These are phyloP conservation scores for Plagodis pulveraria DNA, from an alignment of 2,888 invertebrate genomes.

Conservation along the genomic window DNA sequence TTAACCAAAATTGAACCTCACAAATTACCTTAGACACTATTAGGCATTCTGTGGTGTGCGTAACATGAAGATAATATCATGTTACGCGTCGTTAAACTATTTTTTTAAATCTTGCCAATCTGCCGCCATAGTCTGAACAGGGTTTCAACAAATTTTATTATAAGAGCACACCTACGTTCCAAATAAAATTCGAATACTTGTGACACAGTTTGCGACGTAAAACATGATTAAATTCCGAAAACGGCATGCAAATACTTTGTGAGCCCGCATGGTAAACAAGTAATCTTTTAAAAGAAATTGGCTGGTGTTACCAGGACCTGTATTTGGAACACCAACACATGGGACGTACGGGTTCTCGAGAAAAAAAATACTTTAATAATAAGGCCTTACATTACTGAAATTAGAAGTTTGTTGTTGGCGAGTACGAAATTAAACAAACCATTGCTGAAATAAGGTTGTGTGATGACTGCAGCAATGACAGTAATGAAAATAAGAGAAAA, in stretches of 20 bases:
- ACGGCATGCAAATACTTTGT: conserved; percentile 31
- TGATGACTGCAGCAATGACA: too few species aligned
- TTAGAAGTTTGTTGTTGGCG: too few species aligned
- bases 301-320: conserved; percentile 13
- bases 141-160: conserved; percentile 22
- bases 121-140: conserved; percentile 1
- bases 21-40: too few species aligned
- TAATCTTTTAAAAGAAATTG: conserved; percentile 43
- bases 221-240: conserved; percentile 49
- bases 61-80: too few species aligned
- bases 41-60: too few species aligned
- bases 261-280: conserved; percentile 18
- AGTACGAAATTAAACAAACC: too few species aligned
- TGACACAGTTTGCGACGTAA: conserved; percentile 28
- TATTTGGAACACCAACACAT: not conserved
- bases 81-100: too few species aligned
- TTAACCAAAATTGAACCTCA: too few species aligned
- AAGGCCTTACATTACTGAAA: too few species aligned
- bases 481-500: too few species aligned
- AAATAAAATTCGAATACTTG: conserved; percentile 28
- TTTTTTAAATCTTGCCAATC: too few species aligned
- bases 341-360: not conserved
- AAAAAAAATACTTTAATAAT: not conserved
- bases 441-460: too few species aligned
- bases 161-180: conserved; percentile 21